Evolutionary conservation across 2,888 invertebrate species (phyloP).

Genomic region (Parapristionchus giblindavisi): DNA sequence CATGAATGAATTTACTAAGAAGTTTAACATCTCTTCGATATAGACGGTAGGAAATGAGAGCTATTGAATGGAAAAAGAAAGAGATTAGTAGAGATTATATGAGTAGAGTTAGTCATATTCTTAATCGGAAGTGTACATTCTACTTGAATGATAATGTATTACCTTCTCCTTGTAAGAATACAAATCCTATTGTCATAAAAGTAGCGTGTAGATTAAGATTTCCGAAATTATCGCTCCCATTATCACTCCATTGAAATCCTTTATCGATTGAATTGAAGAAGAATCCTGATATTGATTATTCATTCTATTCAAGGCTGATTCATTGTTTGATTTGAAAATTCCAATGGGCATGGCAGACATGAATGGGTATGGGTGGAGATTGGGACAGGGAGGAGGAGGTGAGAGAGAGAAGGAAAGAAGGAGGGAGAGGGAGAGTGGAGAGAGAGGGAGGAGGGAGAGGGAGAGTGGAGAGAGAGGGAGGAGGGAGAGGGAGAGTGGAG

Average conservation of each 20-base stretch:
- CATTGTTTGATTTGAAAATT: neutral
- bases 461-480: no score
- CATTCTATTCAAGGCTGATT: no score
- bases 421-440: no score
- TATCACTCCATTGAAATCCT: conserved; percentile 42
- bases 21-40: conserved; percentile 56
- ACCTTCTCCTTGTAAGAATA: conserved; percentile 66
- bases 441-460: no score
- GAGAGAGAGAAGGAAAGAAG: no score
- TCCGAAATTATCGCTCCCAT: conserved; percentile 34
- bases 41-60: conserved; percentile 58
- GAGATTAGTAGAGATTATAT: no score
- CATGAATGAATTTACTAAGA: conserved; percentile 57
- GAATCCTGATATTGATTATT: conserved; percentile 43
- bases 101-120: no score
- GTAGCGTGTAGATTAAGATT: conserved; percentile 44
- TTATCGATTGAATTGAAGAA: conserved; percentile 46
- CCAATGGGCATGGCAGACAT: no score
- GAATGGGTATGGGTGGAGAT: no score
- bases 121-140: no score
- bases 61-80: conserved; percentile 46
- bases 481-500: no score
- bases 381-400: no score
- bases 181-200: conserved; percentile 55
- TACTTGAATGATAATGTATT: neutral